phyloP scores from a whole-genome alignment of 2,113 vertebrate genomes.

The Isurus oxyrinchus region DNA sequence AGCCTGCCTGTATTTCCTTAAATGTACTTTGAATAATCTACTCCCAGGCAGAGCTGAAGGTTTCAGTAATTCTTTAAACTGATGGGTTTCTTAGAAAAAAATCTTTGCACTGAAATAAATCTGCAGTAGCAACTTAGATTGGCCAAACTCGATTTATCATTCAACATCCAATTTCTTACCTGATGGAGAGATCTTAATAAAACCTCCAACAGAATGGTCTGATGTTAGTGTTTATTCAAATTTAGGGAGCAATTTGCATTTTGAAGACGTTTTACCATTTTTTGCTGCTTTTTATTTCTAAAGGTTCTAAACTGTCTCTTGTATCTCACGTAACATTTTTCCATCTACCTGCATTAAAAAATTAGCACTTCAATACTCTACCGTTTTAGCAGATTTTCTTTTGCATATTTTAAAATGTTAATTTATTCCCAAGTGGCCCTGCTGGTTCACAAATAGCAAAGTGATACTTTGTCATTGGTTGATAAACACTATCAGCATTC shows the following conservation, averaged over 20 bases:
- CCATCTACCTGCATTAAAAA: constrained; percentile 5
- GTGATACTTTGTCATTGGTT: neutral
- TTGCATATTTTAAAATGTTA: constrained; percentile 8
- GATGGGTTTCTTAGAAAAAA: neutral
- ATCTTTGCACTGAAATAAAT: neutral
- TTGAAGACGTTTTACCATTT: neutral
- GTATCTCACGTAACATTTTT: neutral
- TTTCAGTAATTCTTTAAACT: neutral
- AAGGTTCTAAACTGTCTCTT: neutral
- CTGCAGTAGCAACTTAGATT: neutral
- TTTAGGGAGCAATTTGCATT: neutral
- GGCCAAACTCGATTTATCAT: neutral
- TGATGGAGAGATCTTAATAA: neutral
- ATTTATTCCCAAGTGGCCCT: constrained; percentile 10
- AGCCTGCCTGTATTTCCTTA: neutral
- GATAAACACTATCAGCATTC: constrained; percentile 20
- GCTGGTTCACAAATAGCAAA: constrained; percentile 16
- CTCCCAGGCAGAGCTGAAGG: neutral
- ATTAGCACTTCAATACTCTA: neutral
- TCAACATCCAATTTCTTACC: neutral
- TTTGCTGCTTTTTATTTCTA: neutral
- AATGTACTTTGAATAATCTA: neutral
- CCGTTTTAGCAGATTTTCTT: constrained; percentile 3
- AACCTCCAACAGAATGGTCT: neutral
- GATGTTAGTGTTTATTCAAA: neutral